Conservation (phyloP, 1,140 invertebrate genomes). For the Helicoverpa zea region DNA sequence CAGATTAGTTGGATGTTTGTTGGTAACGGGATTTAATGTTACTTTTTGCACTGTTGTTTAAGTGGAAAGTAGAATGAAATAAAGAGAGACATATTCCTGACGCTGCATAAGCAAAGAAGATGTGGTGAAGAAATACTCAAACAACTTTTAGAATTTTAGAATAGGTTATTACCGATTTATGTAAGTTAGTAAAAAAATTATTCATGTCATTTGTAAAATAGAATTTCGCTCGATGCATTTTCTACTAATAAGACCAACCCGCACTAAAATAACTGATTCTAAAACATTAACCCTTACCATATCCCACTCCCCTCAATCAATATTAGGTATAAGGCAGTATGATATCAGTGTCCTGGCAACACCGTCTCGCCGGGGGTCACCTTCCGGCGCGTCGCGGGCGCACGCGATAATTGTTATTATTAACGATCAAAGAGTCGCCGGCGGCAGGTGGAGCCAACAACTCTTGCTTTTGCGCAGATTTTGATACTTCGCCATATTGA, state of each 20-base stretch:
- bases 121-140: too few relatives aligned
- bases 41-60: too few relatives aligned
- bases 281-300: too few relatives aligned
- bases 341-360: constrained; percentile 52
- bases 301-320: not conserved
- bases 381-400: constrained; percentile 61
- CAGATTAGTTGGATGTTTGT: constrained; percentile 15
- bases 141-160: too few relatives aligned
- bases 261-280: too few relatives aligned
- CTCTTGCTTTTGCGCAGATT: constrained; percentile 17
- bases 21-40: not conserved
- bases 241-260: too few relatives aligned
- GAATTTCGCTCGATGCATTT: too few relatives aligned
- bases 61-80: not conserved
- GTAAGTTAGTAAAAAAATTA: too few relatives aligned
- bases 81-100: too few relatives aligned
- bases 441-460: constrained; percentile 62
- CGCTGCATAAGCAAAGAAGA: too few relatives aligned
- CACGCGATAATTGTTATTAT: constrained; percentile 75
- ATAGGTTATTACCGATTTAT: too few relatives aligned
- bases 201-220: too few relatives aligned
- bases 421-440: constrained; percentile 57
- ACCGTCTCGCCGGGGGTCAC: constrained; percentile 64
- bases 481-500: constrained; percentile 9
- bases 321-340: not conserved